Percentiles rank a stretch among this genome's conserved stretches.
Conservation (phyloP, 2,797 vertebrate genomes). For the Esox lucius region DNA sequence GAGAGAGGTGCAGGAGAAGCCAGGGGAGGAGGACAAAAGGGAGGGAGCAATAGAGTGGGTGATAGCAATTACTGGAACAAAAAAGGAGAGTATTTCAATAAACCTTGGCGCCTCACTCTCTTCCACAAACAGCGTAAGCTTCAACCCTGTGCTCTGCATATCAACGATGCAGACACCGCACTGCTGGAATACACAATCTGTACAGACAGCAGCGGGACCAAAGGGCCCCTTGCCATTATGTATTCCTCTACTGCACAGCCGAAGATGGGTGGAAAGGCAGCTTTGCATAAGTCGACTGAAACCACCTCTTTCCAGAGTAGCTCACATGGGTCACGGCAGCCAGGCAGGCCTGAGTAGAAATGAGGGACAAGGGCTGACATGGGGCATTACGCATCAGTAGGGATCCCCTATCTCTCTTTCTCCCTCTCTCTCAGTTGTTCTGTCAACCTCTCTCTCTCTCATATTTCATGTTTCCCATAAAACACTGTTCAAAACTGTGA, state of each 20-base stretch:
- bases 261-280: slow-evolving; percentile 6
- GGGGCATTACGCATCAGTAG: neutral
- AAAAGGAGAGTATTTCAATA: slow-evolving; percentile 67
- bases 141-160: slow-evolving; percentile 60
- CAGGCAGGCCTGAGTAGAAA: slow-evolving; percentile 48
- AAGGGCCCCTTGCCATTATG: slow-evolving; percentile 37
- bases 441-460: neutral
- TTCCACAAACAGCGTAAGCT: slow-evolving; percentile 51
- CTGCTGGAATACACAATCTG: slow-evolving; percentile 69
- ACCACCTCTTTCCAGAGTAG: neutral
- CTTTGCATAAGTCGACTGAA: neutral
- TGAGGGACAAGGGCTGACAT: slow-evolving; percentile 38
- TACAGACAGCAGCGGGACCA: slow-evolving; percentile 49
- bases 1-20: slow-evolving; percentile 3
- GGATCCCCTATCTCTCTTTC: slow-evolving; percentile 11
- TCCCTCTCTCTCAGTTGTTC: neutral
- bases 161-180: slow-evolving; percentile 59
- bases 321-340: no score
- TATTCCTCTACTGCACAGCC: slow-evolving; percentile 47
- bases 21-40: neutral
- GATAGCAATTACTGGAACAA: slow-evolving; percentile 64
- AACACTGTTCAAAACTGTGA: neutral
- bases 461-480: neutral
- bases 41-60: slow-evolving; percentile 12
- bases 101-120: slow-evolving; percentile 62